Evolutionary conservation across 2,888 invertebrate species (phyloP), one percentile per base, ranked within the genome.

Genomic region (Athalia circularis): DNA sequence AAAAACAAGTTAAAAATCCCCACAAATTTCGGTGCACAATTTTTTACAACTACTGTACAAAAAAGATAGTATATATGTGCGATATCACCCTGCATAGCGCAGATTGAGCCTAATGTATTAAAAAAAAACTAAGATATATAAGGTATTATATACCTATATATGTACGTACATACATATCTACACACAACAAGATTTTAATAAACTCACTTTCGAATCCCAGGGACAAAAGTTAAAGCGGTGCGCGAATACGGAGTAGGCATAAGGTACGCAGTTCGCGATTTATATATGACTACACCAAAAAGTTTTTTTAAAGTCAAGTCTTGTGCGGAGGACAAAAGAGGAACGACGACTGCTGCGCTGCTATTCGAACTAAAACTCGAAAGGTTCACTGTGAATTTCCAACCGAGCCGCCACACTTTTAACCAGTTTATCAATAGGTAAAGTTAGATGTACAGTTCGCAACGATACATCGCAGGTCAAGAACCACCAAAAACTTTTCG

Each of bases 181-280:
- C 54, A 54, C 29, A 29, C 29, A 29, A 29, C 29, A 68, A 68
- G 50, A 29, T 68, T 45, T 59, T 59, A 45, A 72, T 72, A 57
- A 59, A 72, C n/a, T 72, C 72, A 72, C 72, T 72, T 72, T 72
- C 72, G 59, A 72, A 72, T 72, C 72, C 72, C 72, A 72, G 72
- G 72, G 72, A 72, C 68, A 68, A 52, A 54, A 29, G 29, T 29
- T 29, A 29, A 29, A 54, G 54, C 7, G 54, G 54, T n/a, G 5
- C 54, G 3, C 54, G 5, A n/a, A 54, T 54, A 11, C 7, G 54
- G 11, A 9, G 54, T 11, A 54, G 54, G n/a, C 11, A 54, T n/a
- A 54, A 29, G 29, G 29, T 29, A 29, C 29, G 29, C 29, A 29
- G 29, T 29, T 29, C 29, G 29, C 29, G 29, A 29, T 29, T 29